Evolutionary conservation across 2,113 vertebrate genomes (phyloP), one percentile per base, ranked within the genome.

Genomic region (Pelecanus crispus): DNA sequence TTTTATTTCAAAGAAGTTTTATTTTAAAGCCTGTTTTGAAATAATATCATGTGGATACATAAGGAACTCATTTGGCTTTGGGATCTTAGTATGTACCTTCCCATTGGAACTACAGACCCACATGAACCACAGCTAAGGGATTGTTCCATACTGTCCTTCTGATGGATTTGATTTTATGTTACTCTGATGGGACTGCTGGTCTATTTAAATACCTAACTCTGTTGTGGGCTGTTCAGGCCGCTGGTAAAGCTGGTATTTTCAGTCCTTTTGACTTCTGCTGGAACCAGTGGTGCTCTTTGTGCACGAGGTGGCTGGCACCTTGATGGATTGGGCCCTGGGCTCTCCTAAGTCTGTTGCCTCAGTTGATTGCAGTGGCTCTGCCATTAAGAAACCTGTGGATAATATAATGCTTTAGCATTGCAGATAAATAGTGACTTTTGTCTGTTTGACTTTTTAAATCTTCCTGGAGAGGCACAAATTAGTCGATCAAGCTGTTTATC

Each of bases 41-140:
- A 72, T 79, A 90, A 38, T 6, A 12, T 75, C 9, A 8, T 22
- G n/a, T 81, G 90, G 72, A 77, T 96, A 94, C 78, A 82, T 79
- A 85, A 52, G 82, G 88, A 96, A 96, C 88, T 92, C 16, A 75
- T 96, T 84, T 91, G 94, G 93, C 94, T 95, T 96, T 92, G 96
- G 87, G 71, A 91, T 80, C 59, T 93, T 95, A 72, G 50, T 78
- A 77, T 36, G 36, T 77, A 79, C 91, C 90, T 95, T 92, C 90
- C 72, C 7, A 11, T 61, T 97, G 90, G 94, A 97, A 83, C 79
- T 85, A 72, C 52, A 24, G 68, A 81, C 68, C 68, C 92, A 6
- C 32, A 79, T 55, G 55, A 96, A 92, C 21, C 0, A 1, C 53
- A 81, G 20, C 36, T 28, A 11, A 49, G 44, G 38, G 29, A 21